Evolutionary conservation across 2,113 vertebrate species (phyloP), one percentile per base, ranked within the genome.

Genomic region (Prochilodus magdalenae): DNA sequence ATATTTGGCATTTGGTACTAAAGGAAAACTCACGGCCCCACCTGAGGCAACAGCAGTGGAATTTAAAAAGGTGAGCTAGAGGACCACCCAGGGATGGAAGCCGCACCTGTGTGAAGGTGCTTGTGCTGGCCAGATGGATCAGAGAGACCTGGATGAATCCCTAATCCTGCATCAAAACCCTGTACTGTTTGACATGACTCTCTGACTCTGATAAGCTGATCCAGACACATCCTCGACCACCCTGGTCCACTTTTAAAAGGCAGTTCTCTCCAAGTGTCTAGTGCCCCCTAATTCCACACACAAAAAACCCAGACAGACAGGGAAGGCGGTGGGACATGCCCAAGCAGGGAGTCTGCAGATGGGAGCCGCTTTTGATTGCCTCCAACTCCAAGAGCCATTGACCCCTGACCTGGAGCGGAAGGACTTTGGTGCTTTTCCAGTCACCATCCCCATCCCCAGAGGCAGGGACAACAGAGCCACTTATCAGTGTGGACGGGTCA

Each of bases 351-450:
- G 86, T n/a, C 33, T 30, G 14, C 90, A 89, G 89, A 92, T 89
- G 90, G 91, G 90, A 92, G 88, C 89, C 79, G 87, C 86, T 80
- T 91, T 94, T 93, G 93, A 94, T 92, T 92, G 90, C 89, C 91
- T 83, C 51, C 69, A 85, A 80, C 78, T 71, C 75, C 26, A 20
- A 80, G 75, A 70, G 47, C 44, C 16, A 73, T 90, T 93, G 90
- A 94, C 90, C 91, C 88, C 57, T 92, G 90, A 93, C 92, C 93
- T 88, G 2, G 69, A 89, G 24, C 33, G 88, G 91, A 92, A 90
- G 90, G 86, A 85, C 89, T 89, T 77, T 30, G 87, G 86, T 44
- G 53, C 57, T 74, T 49, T 70, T 75, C 72, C 70, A 60, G 57
- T 51, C 83, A 47, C 16, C 75, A 26, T 71, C 53, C 83, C 55